A percentile compares a stretch with the other conserved stretches of the same genome.
These are phyloP conservation scores for Papilio aristodemus DNA, from an alignment of 1,140 invertebrate genomes.

Conservation along the genomic window DNA sequence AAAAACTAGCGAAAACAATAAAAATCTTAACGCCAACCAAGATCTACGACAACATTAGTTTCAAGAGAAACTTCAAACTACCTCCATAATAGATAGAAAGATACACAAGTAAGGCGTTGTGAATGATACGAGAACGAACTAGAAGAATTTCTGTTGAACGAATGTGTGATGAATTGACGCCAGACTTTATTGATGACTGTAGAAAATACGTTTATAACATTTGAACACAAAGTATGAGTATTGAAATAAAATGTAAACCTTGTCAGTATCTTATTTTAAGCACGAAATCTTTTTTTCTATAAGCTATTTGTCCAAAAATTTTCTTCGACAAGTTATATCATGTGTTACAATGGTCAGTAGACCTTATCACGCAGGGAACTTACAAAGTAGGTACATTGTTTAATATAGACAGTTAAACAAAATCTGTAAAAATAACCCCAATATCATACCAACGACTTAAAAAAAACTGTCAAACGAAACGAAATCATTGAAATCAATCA, in stretches of 20 bases:
- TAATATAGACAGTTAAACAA: not conserved
- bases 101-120: conserved; percentile 79
- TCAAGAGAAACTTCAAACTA: conserved; percentile 69
- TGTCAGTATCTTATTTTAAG: too few relatives aligned
- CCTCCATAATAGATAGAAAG: conserved; percentile 73
- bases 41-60: conserved; percentile 63
- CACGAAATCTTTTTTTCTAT: too few relatives aligned
- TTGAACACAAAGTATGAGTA: too few relatives aligned
- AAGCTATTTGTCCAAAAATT: too few relatives aligned
- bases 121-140: conserved; percentile 68
- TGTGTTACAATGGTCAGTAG: too few relatives aligned
- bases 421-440: conserved; percentile 33
- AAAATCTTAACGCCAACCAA: conserved; percentile 40
- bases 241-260: not conserved
- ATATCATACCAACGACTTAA: conserved; percentile 36
- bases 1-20: conserved; percentile 40
- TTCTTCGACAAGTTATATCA: too few relatives aligned
- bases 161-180: conserved; percentile 52
- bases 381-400: conserved; percentile 15
- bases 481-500: conserved; percentile 41
- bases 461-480: too few relatives aligned
- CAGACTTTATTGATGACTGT: conserved; percentile 26
- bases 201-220: conserved; percentile 1
- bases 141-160: conserved; percentile 54
- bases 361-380: not conserved